Evolutionary conservation across 2,797 vertebrate species (phyloP).

Genomic region (Hemitrygon akajei): DNA sequence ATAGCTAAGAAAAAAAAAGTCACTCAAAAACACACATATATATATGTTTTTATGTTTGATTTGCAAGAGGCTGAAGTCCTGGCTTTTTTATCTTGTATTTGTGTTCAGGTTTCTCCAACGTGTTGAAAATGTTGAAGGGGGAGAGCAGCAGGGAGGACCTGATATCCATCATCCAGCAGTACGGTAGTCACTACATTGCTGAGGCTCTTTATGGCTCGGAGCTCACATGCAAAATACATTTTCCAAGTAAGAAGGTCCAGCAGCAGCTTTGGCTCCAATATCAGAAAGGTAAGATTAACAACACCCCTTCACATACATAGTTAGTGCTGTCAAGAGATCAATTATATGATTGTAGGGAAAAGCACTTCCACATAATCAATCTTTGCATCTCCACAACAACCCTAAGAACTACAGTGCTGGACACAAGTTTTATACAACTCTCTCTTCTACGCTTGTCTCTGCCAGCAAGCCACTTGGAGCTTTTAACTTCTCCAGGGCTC

Average conservation of each 20-base stretch:
- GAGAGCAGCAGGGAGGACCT: constrained; percentile 87
- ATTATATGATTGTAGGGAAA: not conserved
- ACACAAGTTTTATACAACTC: not conserved
- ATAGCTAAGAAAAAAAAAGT: too few relatives aligned
- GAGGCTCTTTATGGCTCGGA: constrained; percentile 92
- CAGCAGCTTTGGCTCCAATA: constrained; percentile 99
- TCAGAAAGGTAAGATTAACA: constrained; percentile 78
- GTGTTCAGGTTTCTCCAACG: constrained; percentile 78
- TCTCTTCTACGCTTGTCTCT: too few relatives aligned
- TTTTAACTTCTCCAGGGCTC: not conserved
- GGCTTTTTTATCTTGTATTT: not conserved
- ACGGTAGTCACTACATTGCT: constrained; percentile 85
- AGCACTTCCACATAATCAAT: too few relatives aligned
- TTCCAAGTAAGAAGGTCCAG: constrained; percentile 95
- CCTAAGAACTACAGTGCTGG: not conserved
- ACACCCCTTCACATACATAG: not conserved
- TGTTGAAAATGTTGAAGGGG: constrained; percentile 82
- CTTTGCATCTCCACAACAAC: not conserved
- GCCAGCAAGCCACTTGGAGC: too few relatives aligned
- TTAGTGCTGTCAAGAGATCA: not conserved
- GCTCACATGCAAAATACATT: constrained; percentile 90
- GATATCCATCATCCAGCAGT: constrained; percentile 80
- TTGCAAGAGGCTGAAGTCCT: not conserved
- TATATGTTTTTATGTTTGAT: too few relatives aligned
- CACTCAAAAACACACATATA: too few relatives aligned